Evolutionary conservation across 2,797 vertebrate species (phyloP).

Genomic region (Hybognathus amarus): DNA sequence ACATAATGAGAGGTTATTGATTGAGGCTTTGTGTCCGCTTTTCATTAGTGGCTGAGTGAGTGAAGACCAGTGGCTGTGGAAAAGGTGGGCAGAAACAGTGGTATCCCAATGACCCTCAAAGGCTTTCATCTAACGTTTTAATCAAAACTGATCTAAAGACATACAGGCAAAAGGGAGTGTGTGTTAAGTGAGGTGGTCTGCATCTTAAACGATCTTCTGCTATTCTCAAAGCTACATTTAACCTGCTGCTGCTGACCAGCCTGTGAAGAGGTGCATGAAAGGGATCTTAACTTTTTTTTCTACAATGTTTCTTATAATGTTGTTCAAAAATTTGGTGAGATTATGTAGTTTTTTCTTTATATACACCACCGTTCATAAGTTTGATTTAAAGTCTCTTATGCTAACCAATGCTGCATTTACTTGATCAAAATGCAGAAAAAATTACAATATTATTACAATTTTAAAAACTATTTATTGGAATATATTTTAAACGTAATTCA

Average conservation of each 20-base stretch:
- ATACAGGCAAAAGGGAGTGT: slow-evolving; percentile 1
- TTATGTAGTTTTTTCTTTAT: background rate
- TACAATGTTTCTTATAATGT: background rate
- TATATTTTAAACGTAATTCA: background rate
- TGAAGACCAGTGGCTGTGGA: slow-evolving; percentile 27
- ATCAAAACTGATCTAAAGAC: slow-evolving; percentile 38
- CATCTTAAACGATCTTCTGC: slow-evolving; percentile 14
- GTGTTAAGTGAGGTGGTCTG: slow-evolving; percentile 1
- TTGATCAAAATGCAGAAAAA: background rate
- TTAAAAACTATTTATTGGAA: background rate
- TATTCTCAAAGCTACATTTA: background rate
- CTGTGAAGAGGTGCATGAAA: background rate
- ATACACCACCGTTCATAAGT: background rate
- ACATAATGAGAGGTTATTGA: slow-evolving; percentile 78
- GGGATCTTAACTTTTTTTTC: background rate
- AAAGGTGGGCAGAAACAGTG: slow-evolving; percentile 35
- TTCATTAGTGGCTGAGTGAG: slow-evolving; percentile 74
- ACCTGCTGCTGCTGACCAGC: background rate
- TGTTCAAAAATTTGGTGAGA: background rate
- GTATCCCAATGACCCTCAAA: slow-evolving; percentile 46
- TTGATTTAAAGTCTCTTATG: background rate
- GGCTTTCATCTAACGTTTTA: slow-evolving; percentile 49
- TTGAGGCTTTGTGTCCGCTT: slow-evolving; percentile 75
- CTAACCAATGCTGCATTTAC: background rate
- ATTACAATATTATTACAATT: background rate